Conservation (phyloP, 2,888 invertebrate genomes). For the Drosophila villosipedis region DNA sequence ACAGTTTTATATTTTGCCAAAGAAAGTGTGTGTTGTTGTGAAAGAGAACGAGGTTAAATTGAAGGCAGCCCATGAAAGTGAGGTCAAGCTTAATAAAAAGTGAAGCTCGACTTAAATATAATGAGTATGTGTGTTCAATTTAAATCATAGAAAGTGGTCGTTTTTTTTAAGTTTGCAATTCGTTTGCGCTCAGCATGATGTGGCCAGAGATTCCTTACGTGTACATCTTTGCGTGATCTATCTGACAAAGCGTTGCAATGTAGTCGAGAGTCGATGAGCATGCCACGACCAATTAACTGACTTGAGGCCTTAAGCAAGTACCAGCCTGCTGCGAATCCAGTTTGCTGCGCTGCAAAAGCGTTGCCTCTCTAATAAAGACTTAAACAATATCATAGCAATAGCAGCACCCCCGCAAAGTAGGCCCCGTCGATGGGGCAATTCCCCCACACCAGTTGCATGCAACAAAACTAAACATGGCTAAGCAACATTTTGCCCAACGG, state of each 20-base stretch:
- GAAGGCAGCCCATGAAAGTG: slow-evolving; percentile 35
- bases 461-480: slow-evolving; percentile 55
- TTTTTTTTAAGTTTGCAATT: neutral
- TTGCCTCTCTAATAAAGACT: slow-evolving; percentile 68
- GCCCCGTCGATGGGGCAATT: slow-evolving; percentile 27
- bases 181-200: slow-evolving; percentile 27
- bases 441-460: slow-evolving; percentile 24
- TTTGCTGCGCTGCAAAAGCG: slow-evolving; percentile 37
- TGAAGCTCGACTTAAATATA: slow-evolving; percentile 15
- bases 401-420: slow-evolving; percentile 70
- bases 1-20: slow-evolving; percentile 31
- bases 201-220: neutral
- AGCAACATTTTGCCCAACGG: slow-evolving; percentile 71
- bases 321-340: slow-evolving; percentile 55
- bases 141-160: slow-evolving; percentile 3
- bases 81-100: slow-evolving; percentile 20
- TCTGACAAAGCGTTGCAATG: slow-evolving; percentile 47
- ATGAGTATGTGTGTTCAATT: slow-evolving; percentile 13
- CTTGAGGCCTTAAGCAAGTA: slow-evolving; percentile 52
- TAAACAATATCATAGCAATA: slow-evolving; percentile 57
- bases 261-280: slow-evolving; percentile 46
- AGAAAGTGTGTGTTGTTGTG: slow-evolving; percentile 51
- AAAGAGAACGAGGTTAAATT: slow-evolving; percentile 23
- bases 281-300: slow-evolving; percentile 75
- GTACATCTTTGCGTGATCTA: slow-evolving; percentile 46